Conservation (phyloP, 2,113 vertebrate genomes). For the Oryzias melastigma region DNA sequence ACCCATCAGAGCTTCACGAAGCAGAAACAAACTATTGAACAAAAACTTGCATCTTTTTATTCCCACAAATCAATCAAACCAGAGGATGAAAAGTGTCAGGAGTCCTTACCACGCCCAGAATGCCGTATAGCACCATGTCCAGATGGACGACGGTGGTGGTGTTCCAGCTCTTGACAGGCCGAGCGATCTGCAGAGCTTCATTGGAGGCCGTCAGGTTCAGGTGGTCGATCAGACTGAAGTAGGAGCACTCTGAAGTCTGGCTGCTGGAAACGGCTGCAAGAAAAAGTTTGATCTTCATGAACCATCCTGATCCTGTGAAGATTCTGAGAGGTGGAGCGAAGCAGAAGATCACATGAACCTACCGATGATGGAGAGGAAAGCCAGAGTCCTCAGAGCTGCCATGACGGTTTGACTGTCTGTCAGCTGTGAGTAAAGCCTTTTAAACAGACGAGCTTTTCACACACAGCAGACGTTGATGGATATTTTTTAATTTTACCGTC, state of each 20-base stretch:
- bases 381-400: constrained; percentile 1
- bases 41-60: background rate
- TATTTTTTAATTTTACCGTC: background rate
- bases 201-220: constrained; percentile 61
- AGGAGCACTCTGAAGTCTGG: constrained; percentile 67
- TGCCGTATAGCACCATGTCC: constrained; percentile 61
- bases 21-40: background rate
- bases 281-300: background rate
- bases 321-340: no score
- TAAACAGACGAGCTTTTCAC: background rate
- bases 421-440: background rate
- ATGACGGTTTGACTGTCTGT: constrained; percentile 24
- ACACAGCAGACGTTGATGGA: background rate
- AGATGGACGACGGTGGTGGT: constrained; percentile 47
- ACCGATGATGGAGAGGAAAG: constrained; percentile 34
- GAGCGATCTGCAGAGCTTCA: constrained; percentile 28
- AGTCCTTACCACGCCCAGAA: constrained; percentile 66
- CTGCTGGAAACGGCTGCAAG: constrained; percentile 15
- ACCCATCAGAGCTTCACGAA: background rate
- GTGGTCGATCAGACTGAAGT: constrained; percentile 61
- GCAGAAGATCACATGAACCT: constrained; percentile 7
- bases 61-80: no score
- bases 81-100: background rate
- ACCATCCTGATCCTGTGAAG: background rate
- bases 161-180: constrained; percentile 71